Evolutionary conservation across 2,113 vertebrate species (phyloP).

Genomic region (Eonycteris spelaea): DNA sequence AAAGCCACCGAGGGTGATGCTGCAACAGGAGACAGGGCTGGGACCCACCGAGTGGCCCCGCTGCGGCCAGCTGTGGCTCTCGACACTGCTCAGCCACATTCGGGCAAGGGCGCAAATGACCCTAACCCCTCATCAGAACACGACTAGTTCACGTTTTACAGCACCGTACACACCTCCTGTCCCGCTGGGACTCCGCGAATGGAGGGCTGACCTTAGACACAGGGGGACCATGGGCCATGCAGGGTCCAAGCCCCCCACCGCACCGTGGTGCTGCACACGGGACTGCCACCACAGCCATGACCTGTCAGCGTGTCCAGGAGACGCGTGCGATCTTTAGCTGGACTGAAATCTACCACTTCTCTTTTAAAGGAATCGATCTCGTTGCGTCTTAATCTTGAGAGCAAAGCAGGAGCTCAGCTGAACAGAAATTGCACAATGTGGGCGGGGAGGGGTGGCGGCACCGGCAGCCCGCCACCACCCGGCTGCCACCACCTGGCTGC

Average conservation of each 20-base stretch:
- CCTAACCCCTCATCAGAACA: background rate
- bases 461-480: background rate
- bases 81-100: fast-evolving
- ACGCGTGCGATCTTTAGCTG: background rate
- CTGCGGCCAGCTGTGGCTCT: background rate
- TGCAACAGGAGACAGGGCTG: conserved; percentile 64
- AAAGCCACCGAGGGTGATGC: conserved; percentile 97
- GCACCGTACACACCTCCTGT: fast-evolving
- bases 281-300: background rate
- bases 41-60: fast-evolving
- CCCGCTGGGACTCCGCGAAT: background rate
- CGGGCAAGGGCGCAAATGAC: background rate
- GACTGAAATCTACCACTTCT: background rate
- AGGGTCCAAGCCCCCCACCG: too few relatives aligned
- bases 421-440: background rate
- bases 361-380: background rate
- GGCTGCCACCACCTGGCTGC: background rate
- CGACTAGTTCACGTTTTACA: background rate
- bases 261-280: fast-evolving
- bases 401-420: background rate
- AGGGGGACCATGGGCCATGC: too few relatives aligned
- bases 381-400: background rate
- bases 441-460: too few relatives aligned
- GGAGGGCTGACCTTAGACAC: too few relatives aligned
- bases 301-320: background rate